Evolutionary conservation across 2,888 invertebrate genomes (phyloP).

Genomic region (Panopea generosa): DNA sequence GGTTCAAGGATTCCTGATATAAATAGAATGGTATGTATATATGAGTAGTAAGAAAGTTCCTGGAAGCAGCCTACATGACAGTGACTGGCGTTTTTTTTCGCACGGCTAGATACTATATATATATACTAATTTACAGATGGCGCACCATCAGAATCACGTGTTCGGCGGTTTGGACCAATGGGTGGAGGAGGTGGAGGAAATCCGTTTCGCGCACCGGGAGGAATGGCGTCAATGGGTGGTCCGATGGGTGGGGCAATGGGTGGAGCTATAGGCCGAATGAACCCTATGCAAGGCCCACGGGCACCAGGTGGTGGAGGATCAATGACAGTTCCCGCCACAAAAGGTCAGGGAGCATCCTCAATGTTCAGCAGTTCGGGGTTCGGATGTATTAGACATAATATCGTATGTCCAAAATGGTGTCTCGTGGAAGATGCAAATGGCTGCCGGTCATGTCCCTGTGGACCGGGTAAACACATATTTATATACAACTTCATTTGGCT

Average conservation of each 20-base stretch:
- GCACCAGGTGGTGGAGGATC: too few relatives aligned
- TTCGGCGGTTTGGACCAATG: conserved; percentile 35
- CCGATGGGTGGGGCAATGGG: conserved; percentile 23
- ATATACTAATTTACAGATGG: conserved; percentile 4
- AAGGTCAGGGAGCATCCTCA: conserved; percentile 27
- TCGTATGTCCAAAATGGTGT: conserved; percentile 67
- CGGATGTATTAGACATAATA: conserved; percentile 51
- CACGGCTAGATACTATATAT: too few relatives aligned
- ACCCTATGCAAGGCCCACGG: conserved; percentile 31
- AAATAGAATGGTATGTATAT: too few relatives aligned
- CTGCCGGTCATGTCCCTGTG: too few relatives aligned
- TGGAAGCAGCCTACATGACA: too few relatives aligned
- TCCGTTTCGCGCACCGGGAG: conserved; percentile 26
- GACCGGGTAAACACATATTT: too few relatives aligned
- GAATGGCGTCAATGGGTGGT: conserved; percentile 10
- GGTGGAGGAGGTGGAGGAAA: conserved; percentile 24
- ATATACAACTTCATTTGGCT: too few relatives aligned
- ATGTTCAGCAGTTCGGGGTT: conserved; percentile 30
- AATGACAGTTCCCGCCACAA: conserved; percentile 34
- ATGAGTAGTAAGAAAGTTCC: too few relatives aligned
- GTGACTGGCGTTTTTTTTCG: too few relatives aligned
- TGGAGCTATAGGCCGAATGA: conserved; percentile 42
- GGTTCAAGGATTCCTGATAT: too few relatives aligned
- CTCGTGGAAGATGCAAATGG: too few relatives aligned
- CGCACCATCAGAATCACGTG: background rate